phyloP scores from a whole-genome alignment of 2,797 vertebrate species.

The Gymnocypris eckloni region DNA sequence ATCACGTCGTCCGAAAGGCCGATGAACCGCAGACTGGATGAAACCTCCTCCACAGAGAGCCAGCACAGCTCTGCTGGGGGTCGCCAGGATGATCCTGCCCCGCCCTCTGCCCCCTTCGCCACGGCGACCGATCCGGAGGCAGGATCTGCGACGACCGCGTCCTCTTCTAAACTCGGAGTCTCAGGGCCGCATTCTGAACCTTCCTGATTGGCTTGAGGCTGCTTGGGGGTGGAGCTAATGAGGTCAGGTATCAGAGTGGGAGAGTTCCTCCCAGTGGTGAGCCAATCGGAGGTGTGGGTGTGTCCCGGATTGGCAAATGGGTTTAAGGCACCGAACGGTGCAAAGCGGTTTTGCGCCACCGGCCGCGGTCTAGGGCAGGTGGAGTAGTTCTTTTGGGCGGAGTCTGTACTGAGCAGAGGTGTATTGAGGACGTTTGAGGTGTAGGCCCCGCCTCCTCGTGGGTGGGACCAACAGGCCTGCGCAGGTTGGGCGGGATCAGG shows the following conservation, averaged over 20 bases:
- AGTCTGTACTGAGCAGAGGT: conserved; percentile 72
- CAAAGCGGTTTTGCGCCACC: conserved; percentile 88
- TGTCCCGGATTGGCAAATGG: conserved; percentile 83
- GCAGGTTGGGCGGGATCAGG: conserved; percentile 77
- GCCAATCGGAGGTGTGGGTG: conserved; percentile 71
- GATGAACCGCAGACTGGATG: conserved; percentile 92
- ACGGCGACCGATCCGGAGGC: conserved; percentile 68
- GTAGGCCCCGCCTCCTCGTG: conserved; percentile 77
- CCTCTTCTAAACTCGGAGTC: conserved; percentile 71
- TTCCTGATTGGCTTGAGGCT: conserved; percentile 67
- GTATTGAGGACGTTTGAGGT: conserved; percentile 69
- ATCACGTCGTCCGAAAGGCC: conserved; percentile 94
- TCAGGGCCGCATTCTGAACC: conserved; percentile 57
- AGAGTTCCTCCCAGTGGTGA: conserved; percentile 66
- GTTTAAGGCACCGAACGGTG: conserved; percentile 91
- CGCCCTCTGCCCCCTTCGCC: conserved; percentile 83
- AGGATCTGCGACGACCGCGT: conserved; percentile 68
- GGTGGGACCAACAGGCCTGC: conserved; percentile 83
- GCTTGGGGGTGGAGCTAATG: conserved; percentile 53
- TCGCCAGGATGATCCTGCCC: conserved; percentile 78
- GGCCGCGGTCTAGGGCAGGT: conserved; percentile 83
- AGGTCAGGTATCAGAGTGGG: conserved; percentile 71
- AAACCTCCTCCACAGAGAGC: conserved; percentile 95
- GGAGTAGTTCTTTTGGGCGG: conserved; percentile 76
- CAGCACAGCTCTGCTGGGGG: conserved; percentile 90